phyloP scores from a whole-genome alignment of 1,140 invertebrate genomes.

The Trichonephila clavata region DNA sequence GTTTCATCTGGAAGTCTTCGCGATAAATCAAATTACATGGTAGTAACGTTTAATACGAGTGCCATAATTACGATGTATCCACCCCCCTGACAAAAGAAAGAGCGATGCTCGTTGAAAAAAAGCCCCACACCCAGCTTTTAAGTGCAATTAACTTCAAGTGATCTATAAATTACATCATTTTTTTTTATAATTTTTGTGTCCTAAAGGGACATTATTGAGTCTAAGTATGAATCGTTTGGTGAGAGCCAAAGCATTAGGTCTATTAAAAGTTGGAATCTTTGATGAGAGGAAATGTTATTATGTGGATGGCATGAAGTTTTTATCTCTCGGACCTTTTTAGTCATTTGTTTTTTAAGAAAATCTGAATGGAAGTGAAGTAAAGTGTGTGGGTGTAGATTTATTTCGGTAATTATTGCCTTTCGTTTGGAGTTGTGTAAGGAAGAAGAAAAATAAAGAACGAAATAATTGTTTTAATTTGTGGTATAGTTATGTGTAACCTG shows the following conservation, averaged over 20 bases:
- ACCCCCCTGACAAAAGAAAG: slow-evolving; percentile 23
- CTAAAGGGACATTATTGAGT: not conserved
- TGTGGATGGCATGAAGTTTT: not conserved
- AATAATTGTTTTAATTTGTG: not conserved
- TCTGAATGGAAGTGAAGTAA: not conserved
- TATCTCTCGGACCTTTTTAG: not conserved
- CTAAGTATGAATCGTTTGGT: not conserved
- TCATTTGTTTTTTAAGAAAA: not conserved
- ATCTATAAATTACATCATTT: not conserved
- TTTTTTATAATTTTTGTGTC: not conserved
- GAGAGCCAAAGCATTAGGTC: not conserved
- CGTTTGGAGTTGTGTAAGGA: not conserved
- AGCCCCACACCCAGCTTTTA: slow-evolving; percentile 21
- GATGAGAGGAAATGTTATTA: slow-evolving; percentile 3
- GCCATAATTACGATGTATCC: slow-evolving; percentile 14
- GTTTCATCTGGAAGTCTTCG: not conserved
- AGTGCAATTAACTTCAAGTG: slow-evolving; percentile 26
- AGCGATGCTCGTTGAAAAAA: not conserved
- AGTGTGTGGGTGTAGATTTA: not conserved
- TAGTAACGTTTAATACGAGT: slow-evolving; percentile 13
- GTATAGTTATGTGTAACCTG: too few species aligned
- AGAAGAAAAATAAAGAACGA: not conserved
- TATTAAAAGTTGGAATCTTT: slow-evolving; percentile 2
- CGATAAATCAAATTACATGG: slow-evolving; percentile 17
- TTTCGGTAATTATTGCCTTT: not conserved